Evolutionary conservation across 2,888 invertebrate species (phyloP), one percentile per base, ranked within the genome.

Genomic region (Creontiades dilutus): DNA sequence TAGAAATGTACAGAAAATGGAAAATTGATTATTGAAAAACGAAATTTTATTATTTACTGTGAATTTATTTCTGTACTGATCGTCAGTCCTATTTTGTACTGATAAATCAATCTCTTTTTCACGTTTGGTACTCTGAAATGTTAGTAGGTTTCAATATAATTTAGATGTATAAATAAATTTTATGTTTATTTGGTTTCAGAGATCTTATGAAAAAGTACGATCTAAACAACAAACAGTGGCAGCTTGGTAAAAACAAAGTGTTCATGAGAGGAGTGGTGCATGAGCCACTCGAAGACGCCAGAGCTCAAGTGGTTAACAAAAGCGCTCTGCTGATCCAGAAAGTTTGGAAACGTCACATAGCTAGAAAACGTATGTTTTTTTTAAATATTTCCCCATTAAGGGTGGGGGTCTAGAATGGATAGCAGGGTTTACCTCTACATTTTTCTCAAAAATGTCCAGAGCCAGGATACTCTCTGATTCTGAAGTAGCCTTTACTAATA

Each of bases 191-290:
- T 76, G 84, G 68, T 91, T 91, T 93, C 89, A 94, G 93, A 90
- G 92, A 93, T 76, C 93, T 96, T 90, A 94, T 97, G 92, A 94
- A 95, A 91, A 94, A 95, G 91, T 95, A 96, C 91, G 95, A 95
- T 86, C 95, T 97, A 57, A 95, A 96, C 0, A 94, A 95, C 87
- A 95, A 94, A 90, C 97, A 98, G 93, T 98, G 98, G 97, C 98
- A 98, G 94, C 95, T 97, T 91, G 98, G 98, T 0, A 96, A 96
- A 93, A 96, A 95, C 55, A 98, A 97, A 94, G 96, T 98, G 76
- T 98, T 98, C 93, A 94, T 98, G 93, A 94, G 97, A 47, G 95
- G 96, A 91, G 96, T 96, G 86, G 96, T 97, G 9, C 97, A 97
- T 92, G 96, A 97, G 91, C 97, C 97, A 0, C 94, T 98, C 0